phyloP scores from a whole-genome alignment of 2,113 vertebrate species.

The Morone chrysops region DNA sequence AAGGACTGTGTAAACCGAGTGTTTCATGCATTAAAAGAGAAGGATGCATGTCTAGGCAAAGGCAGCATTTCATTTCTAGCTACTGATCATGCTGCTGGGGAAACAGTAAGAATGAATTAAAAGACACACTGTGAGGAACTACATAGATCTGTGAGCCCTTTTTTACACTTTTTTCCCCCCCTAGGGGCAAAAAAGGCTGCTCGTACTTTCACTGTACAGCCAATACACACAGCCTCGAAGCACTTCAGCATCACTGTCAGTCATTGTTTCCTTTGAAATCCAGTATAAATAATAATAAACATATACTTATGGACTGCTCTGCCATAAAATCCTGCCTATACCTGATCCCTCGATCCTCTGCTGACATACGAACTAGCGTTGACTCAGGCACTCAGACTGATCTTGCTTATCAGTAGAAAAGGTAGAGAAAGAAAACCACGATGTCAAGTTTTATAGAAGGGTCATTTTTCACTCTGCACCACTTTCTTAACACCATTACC shows the following conservation, averaged over 20 bases:
- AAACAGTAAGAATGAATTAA: neutral
- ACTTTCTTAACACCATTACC: conserved; percentile 19
- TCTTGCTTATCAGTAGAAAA: conserved; percentile 13
- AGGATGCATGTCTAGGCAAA: conserved; percentile 10
- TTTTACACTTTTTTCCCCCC: neutral
- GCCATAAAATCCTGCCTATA: no score
- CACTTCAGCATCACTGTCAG: neutral
- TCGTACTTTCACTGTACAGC: no score
- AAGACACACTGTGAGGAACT: neutral
- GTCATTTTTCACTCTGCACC: conserved; percentile 21
- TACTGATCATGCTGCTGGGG: neutral
- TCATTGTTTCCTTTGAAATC: neutral
- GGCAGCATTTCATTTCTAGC: neutral
- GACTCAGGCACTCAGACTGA: neutral
- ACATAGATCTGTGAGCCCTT: neutral
- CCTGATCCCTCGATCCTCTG: no score
- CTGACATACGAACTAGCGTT: neutral
- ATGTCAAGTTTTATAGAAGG: neutral
- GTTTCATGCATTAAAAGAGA: neutral
- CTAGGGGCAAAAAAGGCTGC: no score
- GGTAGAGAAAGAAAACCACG: neutral
- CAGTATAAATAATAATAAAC: no score
- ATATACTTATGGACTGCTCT: no score
- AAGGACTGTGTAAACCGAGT: neutral
- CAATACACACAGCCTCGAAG: neutral